Conservation (phyloP, 2,113 vertebrate genomes). For the Buteo buteo region DNA sequence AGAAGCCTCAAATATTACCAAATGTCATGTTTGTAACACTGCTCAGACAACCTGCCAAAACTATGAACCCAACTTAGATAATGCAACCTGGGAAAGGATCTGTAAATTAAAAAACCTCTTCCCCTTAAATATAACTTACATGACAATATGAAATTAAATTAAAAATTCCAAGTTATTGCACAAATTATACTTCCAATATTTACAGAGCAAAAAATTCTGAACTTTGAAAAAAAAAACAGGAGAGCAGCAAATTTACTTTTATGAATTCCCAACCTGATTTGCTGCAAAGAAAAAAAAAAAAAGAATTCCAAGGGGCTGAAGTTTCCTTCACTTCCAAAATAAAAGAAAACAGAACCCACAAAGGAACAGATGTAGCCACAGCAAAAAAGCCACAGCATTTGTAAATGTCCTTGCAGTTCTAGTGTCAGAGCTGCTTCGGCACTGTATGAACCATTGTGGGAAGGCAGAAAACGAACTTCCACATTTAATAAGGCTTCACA, state of each 20-base stretch:
- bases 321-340: slow-evolving; percentile 40
- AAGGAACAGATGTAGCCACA: slow-evolving; percentile 24
- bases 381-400: slow-evolving; percentile 33
- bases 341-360: slow-evolving; percentile 3
- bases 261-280: slow-evolving; percentile 17
- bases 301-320: background rate
- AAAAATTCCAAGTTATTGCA: slow-evolving; percentile 93
- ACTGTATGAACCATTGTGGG: slow-evolving; percentile 53
- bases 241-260: slow-evolving; percentile 58
- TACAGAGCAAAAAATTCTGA: slow-evolving; percentile 76
- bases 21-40: slow-evolving; percentile 42
- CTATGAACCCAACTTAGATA: slow-evolving; percentile 79
- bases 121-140: slow-evolving; percentile 81
- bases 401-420: slow-evolving; percentile 54
- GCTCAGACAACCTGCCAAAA: slow-evolving; percentile 72
- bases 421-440: slow-evolving; percentile 53
- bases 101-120: slow-evolving; percentile 84
- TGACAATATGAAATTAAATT: slow-evolving; percentile 89
- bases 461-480: slow-evolving; percentile 71
- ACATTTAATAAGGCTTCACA: slow-evolving; percentile 84
- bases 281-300: background rate
- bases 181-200: slow-evolving; percentile 82
- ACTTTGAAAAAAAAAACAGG: slow-evolving; percentile 33
- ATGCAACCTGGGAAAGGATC: slow-evolving; percentile 83
- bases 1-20: slow-evolving; percentile 64